Evolutionary conservation across 2,888 invertebrate genomes (phyloP).

Genomic region (Empis stercorea): DNA sequence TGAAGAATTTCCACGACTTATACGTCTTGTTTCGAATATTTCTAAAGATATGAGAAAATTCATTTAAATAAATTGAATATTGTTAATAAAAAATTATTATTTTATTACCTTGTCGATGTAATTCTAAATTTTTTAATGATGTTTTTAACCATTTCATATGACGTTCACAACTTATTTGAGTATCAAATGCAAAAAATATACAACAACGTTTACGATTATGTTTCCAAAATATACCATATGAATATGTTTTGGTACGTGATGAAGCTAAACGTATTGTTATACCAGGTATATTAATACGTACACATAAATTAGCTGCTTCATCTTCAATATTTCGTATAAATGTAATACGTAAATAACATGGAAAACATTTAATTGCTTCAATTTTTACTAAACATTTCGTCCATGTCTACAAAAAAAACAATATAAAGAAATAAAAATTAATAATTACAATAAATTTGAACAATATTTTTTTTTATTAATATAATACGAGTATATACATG

Average conservation of each 20-base stretch:
- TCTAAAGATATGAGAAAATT: conserved; percentile 14
- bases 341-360: conserved; percentile 33
- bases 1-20: conserved; percentile 19
- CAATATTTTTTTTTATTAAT: too few species aligned
- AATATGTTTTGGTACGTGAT: conserved; percentile 31
- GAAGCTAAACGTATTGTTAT: conserved; percentile 29
- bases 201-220: conserved; percentile 34
- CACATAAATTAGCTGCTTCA: conserved; percentile 18
- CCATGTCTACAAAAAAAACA: conserved; percentile 21
- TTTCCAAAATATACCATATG: conserved; percentile 36
- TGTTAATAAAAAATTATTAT: background rate
- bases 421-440: background rate
- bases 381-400: conserved; percentile 33
- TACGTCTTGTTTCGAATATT: conserved; percentile 29
- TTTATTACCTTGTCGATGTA: conserved; percentile 25
- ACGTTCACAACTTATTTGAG: conserved; percentile 26
- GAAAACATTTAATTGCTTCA: conserved; percentile 35
- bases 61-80: background rate
- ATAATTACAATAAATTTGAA: background rate
- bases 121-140: conserved; percentile 34
- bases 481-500: too few species aligned
- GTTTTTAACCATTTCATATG: conserved; percentile 37
- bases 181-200: conserved; percentile 33
- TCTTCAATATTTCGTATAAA: conserved; percentile 20
- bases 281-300: conserved; percentile 34